Conservation (phyloP, 2,797 vertebrate species). For the Eurystomus glaucurus region DNA sequence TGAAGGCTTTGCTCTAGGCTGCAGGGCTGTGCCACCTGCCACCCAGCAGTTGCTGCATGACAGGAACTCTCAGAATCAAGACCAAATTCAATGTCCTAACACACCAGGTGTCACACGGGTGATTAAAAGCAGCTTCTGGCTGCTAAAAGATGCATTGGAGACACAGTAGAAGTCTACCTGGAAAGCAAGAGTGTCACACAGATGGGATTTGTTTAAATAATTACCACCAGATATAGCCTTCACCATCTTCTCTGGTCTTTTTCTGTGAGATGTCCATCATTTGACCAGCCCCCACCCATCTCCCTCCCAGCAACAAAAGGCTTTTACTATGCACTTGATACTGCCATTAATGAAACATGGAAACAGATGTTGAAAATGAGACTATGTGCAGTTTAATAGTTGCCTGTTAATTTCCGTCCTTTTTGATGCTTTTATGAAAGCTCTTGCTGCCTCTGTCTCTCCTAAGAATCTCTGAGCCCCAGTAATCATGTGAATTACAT, state of each 20-base stretch:
- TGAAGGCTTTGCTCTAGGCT: background rate
- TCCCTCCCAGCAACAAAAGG: background rate
- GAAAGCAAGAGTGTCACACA: background rate
- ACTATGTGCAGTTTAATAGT: background rate
- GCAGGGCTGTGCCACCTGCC: background rate
- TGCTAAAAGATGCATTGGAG: background rate
- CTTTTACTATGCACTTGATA: background rate
- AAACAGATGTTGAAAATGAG: background rate
- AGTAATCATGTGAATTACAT: background rate
- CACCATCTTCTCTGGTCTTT: background rate
- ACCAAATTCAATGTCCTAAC: background rate
- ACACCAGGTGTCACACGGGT: background rate
- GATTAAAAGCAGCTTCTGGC: background rate
- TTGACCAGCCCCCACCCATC: background rate
- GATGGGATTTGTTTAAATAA: background rate
- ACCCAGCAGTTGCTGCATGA: background rate
- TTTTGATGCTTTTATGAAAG: background rate
- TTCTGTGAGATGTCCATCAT: background rate
- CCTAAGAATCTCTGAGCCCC: background rate
- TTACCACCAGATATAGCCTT: background rate
- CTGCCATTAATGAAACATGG: background rate
- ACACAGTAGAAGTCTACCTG: background rate
- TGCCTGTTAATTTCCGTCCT: background rate
- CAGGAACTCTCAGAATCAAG: background rate
- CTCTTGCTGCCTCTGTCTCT: background rate